A percentile compares a stretch with the other conserved stretches of the same genome.
These are phyloP conservation scores for Typhlomys cinereus DNA, from an alignment of 2,113 vertebrate genomes.

Conservation along the genomic window DNA sequence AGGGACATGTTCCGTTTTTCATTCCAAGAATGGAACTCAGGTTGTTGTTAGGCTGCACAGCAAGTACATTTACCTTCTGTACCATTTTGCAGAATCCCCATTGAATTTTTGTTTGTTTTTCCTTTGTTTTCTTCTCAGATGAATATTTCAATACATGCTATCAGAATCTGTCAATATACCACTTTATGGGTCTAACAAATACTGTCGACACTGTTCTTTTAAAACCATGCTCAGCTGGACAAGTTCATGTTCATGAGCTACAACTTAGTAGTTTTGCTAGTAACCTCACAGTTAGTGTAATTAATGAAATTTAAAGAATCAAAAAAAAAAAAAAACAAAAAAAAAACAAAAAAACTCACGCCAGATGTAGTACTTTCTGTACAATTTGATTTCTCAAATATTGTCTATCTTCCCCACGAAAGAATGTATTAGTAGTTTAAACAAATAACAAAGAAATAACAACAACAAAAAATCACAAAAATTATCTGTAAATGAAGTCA, in stretches of 20 bases:
- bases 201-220: not conserved
- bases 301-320: not conserved
- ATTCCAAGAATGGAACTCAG: no score
- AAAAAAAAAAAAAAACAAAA: not conserved
- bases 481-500: no score
- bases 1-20: not conserved
- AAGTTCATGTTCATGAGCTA: not conserved
- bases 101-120: no score
- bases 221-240: not conserved
- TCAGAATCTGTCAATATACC: not conserved
- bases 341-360: not conserved
- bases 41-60: no score
- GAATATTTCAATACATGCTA: slow-evolving; percentile 20
- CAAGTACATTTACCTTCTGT: no score
- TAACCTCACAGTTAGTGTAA: not conserved
- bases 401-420: not conserved
- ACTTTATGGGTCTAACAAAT: not conserved
- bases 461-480: no score
- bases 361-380: not conserved
- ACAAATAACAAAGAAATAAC: not conserved
- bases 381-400: not conserved
- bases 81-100: no score
- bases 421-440: not conserved
- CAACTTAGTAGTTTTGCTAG: not conserved
- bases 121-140: not conserved